Percentiles rank a stretch among this genome's conserved stretches.
These are phyloP conservation scores for Spermophilus dauricus DNA, from an alignment of 2,113 vertebrate genomes.

Conservation along the genomic window DNA sequence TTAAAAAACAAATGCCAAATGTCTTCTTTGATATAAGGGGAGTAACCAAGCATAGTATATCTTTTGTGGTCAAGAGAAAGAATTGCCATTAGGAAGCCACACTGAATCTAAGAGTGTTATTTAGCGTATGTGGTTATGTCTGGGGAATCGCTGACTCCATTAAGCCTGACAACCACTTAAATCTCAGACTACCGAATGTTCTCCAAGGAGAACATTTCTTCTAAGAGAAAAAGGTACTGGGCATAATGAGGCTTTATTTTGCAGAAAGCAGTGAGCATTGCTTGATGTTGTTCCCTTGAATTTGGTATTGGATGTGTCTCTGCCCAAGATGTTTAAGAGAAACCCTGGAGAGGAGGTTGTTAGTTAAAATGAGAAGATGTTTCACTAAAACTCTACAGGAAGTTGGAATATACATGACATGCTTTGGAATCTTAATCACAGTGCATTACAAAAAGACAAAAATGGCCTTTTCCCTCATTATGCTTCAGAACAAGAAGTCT, in stretches of 20 bases:
- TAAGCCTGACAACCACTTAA: background rate
- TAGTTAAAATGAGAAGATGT: background rate
- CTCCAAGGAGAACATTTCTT: background rate
- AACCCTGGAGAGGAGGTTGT: background rate
- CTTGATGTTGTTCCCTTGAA: background rate
- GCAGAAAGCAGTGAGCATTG: background rate
- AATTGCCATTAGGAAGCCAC: background rate
- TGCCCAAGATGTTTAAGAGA: background rate
- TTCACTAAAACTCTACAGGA: background rate
- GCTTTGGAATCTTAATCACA: background rate
- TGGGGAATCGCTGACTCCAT: background rate
- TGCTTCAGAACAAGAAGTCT: background rate
- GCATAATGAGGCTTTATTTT: background rate
- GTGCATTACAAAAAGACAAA: background rate
- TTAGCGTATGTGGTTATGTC: background rate
- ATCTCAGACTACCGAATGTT: background rate
- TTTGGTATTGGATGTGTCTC: background rate
- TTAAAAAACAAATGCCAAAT: too few relatives aligned
- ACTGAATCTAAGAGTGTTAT: background rate
- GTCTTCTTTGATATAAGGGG: too few relatives aligned
- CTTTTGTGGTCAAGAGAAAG: background rate
- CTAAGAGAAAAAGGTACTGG: background rate
- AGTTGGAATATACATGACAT: background rate
- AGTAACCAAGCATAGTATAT: too few relatives aligned
- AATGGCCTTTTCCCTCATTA: background rate